Evolutionary conservation across 1,140 invertebrate species (phyloP).

Genomic region (Onthophagus taurus): DNA sequence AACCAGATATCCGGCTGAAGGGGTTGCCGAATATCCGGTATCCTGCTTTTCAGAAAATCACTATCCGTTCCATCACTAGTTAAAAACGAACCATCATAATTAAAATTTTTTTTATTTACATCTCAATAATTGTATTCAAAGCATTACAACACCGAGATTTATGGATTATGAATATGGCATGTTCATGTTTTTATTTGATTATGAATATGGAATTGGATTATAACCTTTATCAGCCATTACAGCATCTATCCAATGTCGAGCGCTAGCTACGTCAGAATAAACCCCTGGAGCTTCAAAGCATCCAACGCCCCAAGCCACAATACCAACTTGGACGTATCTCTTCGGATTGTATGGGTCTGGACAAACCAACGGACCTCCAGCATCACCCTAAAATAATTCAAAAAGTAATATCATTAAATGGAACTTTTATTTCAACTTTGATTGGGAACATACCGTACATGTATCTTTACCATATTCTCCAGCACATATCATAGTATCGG

Average conservation of each 20-base stretch:
- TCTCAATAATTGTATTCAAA: too few relatives aligned
- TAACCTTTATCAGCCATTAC: conserved; percentile 43
- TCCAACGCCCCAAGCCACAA: conserved; percentile 59
- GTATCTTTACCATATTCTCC: conserved; percentile 53
- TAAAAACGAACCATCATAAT: too few relatives aligned
- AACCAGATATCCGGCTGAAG: too few relatives aligned
- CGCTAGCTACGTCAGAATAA: conserved; percentile 53
- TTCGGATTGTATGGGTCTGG: conserved; percentile 30
- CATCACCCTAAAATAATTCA: conserved; percentile 40
- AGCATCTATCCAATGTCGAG: conserved; percentile 55
- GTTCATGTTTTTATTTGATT: too few relatives aligned
- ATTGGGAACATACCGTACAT: conserved; percentile 55
- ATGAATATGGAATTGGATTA: conserved; percentile 30
- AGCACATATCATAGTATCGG: conserved; percentile 45
- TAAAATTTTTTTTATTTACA: too few relatives aligned
- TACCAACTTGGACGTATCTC: conserved; percentile 47
- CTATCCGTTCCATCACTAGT: too few relatives aligned
- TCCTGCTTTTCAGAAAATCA: too few relatives aligned
- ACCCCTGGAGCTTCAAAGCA: conserved; percentile 56
- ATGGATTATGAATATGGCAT: too few relatives aligned
- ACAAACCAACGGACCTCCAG: conserved; percentile 45
- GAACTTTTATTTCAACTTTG: too few relatives aligned
- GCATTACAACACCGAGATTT: too few relatives aligned
- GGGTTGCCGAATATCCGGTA: too few relatives aligned
- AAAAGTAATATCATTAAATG: conserved; percentile 3